A percentile compares a stretch with the other conserved stretches of the same genome.
Conservation (phyloP, 2,888 invertebrate species). For the Coremacera marginata region DNA sequence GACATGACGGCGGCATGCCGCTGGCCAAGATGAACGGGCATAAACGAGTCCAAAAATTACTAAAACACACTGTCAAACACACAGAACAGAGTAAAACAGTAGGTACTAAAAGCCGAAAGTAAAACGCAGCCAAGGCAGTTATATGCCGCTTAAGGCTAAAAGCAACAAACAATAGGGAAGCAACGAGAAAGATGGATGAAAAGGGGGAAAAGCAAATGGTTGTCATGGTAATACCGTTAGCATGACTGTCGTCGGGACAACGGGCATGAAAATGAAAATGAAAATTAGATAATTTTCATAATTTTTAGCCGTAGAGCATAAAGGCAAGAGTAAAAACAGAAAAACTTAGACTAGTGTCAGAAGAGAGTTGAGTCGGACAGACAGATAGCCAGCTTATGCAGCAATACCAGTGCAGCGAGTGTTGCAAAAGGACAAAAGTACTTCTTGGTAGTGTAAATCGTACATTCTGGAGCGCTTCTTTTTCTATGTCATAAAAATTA, state of each 20-base stretch:
- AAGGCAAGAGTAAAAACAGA: too few species aligned
- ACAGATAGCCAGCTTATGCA: too few species aligned
- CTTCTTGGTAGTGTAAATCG: constrained; percentile 1
- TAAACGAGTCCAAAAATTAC: neutral
- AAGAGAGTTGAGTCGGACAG: too few species aligned
- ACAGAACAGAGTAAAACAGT: neutral
- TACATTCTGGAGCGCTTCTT: neutral
- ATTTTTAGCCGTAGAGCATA: neutral
- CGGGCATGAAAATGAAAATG: neutral
- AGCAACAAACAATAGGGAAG: neutral
- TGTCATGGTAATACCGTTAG: neutral
- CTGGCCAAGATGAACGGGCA: constrained; percentile 20
- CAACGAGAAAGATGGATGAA: neutral
- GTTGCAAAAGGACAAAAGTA: neutral
- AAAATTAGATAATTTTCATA: constrained; percentile 18
- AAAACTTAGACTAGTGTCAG: too few species aligned
- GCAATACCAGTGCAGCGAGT: neutral
- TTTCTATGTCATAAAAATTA: constrained; percentile 27
- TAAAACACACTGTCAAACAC: neutral
- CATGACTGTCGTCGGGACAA: neutral
- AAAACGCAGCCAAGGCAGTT: neutral
- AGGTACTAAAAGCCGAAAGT: neutral
- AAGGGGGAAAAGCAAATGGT: neutral
- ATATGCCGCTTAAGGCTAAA: neutral
- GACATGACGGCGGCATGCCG: constrained; percentile 28